Evolutionary conservation across 2,113 vertebrate species (phyloP), one percentile per base, ranked within the genome.

Genomic region (Emydocephalus ijimae): DNA sequence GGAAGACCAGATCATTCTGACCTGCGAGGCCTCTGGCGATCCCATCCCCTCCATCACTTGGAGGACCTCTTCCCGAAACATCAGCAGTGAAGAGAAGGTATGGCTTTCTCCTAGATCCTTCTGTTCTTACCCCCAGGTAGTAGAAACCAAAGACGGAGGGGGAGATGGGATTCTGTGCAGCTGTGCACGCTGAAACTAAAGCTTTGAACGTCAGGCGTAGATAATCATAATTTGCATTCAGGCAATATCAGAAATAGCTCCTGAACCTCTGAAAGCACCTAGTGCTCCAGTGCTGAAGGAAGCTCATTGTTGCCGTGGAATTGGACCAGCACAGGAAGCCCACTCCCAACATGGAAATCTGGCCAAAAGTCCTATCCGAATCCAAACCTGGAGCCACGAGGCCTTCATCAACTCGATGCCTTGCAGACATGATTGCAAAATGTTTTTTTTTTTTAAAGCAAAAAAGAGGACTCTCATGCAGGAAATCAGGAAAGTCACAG

Each of bases 41-140:
- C 99, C 99, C 12, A 99, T 99, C 89, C 99, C 99, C 90, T 98
- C 98, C 92, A 99, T 99, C 95, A 98, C 96, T 81, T 99, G 99
- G 99, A 99, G 98, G 94, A 98, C 98, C 1, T 98, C 98, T 50
- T 98, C 96, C 0, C 95, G 96, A 0, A 98, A 98, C 95, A 99
- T 99, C 98, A 98, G 98, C 89, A 99, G 97, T 10, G 99, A 99
- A 96, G 99, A 99, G 94, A 99, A 99, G 99, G 99, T 99, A 98
- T 93, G 93, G 52, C 45, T 21, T 93, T 45, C 3, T 56, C 96
- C 91, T 3, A 39, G 85, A 50, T 26, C 93, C 20, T 1, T 2
- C 88, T 18, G 6, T n/a, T 4, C 26, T 15, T 29, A 21, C 1
- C 87, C 9, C 23, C 74, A 50, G 23, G 1, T 20, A 23, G 1